These are phyloP conservation scores for Cydia splendana DNA, from an alignment of 1,140 invertebrate species.

Conservation along the genomic window DNA sequence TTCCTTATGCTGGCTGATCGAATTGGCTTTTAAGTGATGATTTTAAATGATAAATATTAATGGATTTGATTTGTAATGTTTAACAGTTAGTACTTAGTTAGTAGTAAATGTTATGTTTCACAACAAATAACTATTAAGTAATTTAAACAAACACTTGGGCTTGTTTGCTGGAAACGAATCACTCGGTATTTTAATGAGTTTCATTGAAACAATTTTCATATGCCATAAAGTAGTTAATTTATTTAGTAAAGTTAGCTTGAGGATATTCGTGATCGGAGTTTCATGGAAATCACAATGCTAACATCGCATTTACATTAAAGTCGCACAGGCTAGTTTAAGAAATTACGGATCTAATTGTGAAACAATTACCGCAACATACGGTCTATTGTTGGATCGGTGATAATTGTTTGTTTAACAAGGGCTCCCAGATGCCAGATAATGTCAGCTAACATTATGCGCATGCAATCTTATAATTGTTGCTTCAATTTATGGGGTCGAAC, in stretches of 20 bases:
- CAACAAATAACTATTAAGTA: too few species aligned
- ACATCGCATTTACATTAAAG: constrained; percentile 3
- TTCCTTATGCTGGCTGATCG: too few species aligned
- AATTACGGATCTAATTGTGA: background rate
- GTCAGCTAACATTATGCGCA: constrained; percentile 14
- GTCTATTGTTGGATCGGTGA: constrained; percentile 19
- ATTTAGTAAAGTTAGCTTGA: constrained; percentile 19
- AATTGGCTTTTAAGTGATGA: too few species aligned
- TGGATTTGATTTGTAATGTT: too few species aligned
- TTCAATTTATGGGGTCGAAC: background rate
- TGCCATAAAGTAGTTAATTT: constrained; percentile 5
- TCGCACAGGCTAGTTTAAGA: background rate
- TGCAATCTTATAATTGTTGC: constrained; percentile 17
- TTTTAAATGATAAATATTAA: too few species aligned
- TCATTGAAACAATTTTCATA: background rate
- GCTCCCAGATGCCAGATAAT: constrained; percentile 19
- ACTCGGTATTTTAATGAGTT: background rate
- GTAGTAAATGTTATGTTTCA: too few species aligned
- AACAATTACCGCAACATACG: constrained; percentile 25
- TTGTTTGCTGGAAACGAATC: too few species aligned
- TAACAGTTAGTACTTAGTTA: too few species aligned
- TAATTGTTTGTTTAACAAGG: constrained; percentile 21
- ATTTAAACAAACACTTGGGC: too few species aligned
- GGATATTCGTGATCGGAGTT: constrained; percentile 33
- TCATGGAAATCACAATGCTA: constrained; percentile 12